Base-by-base conservation (phyloP, 1,140 invertebrate species). In the Drosophila nebulosa region DNA sequence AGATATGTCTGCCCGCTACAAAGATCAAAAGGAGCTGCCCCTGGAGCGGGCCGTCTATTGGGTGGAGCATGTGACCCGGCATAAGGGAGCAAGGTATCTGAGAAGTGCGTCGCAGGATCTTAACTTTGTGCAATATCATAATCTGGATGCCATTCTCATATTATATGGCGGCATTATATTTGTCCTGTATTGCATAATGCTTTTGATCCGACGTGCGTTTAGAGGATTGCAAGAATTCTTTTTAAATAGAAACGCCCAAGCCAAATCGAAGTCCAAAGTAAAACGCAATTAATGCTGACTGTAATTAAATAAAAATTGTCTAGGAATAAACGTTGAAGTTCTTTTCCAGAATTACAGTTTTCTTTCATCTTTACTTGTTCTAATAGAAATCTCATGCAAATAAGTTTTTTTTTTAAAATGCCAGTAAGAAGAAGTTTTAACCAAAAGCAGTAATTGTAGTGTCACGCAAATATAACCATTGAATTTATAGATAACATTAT, bases 21-120 rank as follows among this genome's bases (percentile, higher is more conserved):
- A 91, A 16, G 96, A 97, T 90, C 93, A 94, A 55, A 93, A 92
- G 4, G 69, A 92, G 4, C 79, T 89, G 3, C 94, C 95, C 0
- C 56, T 95, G 69, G 93, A 96, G n/a, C 94, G 93, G 0, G 94
- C 94, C 0, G 92, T 95, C 0, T 96, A 93, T 90, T 96, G 95
- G 94, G 92, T 93, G 0, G 95, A 96, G 83, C 94, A 95, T 67
- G 93, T 96, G 0, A 92, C 93, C 1, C 92, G 94, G 6, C 95
- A 95, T 90, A 92, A 93, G 10, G 92, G 93, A 52, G 92, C 92
- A 0, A 76, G 83, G 2, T 92, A 92, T 18, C 76, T 95, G 1
- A 90, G 92, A 32, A 92, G 92, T 7, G 68, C 91, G 10, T 92
- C 92, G 0, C 81, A 90, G 61, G 90, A 94, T 42, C 72, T 95